phyloP scores from a whole-genome alignment of 1,140 invertebrate species.

The Plodia interpunctella region DNA sequence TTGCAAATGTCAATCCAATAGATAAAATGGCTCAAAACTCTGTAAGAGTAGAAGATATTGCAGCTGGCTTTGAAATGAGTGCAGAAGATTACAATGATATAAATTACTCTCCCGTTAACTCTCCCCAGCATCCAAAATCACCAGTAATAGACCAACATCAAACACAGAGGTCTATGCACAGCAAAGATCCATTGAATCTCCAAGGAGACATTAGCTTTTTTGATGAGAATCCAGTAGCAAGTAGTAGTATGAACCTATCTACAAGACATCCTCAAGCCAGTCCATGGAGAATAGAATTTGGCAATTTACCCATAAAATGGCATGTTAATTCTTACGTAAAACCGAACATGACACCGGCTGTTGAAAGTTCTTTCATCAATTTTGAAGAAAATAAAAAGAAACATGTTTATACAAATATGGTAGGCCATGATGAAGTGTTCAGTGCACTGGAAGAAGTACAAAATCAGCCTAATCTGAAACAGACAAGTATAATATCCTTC shows the following conservation, averaged over 20 bases:
- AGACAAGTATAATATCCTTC: constrained; percentile 66
- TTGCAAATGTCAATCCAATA: not conserved
- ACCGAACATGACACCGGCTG: constrained; percentile 66
- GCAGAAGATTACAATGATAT: constrained; percentile 36
- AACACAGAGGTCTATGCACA: constrained; percentile 16
- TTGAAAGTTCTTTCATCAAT: constrained; percentile 62
- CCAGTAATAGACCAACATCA: not conserved
- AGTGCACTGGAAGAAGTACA: constrained; percentile 34
- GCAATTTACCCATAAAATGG: constrained; percentile 65
- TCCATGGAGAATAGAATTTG: constrained; percentile 64
- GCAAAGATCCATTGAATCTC: constrained; percentile 53
- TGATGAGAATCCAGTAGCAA: constrained; percentile 58
- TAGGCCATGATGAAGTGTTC: constrained; percentile 38
- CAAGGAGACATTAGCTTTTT: constrained; percentile 63
- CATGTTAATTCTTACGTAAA: constrained; percentile 62
- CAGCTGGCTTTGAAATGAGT: constrained; percentile 45
- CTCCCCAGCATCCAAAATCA: constrained; percentile 30
- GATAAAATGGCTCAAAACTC: constrained; percentile 41
- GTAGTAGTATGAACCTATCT: constrained; percentile 63
- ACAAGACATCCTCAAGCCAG: constrained; percentile 53
- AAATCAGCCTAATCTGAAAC: constrained; percentile 41
- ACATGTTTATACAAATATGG: constrained; percentile 66
- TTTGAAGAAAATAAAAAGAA: constrained; percentile 57
- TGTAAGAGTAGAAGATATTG: constrained; percentile 57
- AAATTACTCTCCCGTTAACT: constrained; percentile 61